Conservation (phyloP, 2,113 vertebrate species). For the Odocoileus hemionus region DNA sequence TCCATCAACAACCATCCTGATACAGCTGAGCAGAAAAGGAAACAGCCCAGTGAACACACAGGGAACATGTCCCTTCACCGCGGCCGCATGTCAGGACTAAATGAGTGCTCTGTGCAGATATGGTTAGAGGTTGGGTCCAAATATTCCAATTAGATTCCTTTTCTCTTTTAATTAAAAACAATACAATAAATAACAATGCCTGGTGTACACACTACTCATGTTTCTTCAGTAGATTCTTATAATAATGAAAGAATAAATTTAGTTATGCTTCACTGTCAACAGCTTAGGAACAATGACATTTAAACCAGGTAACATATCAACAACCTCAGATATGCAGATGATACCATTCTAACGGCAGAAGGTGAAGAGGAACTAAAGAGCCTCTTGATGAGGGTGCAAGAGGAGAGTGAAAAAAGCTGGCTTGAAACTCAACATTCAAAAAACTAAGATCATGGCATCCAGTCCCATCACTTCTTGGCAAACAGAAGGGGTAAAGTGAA, state of each 20-base stretch:
- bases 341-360: neutral
- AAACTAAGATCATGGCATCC: neutral
- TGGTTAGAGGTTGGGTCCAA: accelerated
- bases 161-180: neutral
- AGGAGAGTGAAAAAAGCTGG: neutral
- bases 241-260: neutral
- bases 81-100: neutral
- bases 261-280: neutral
- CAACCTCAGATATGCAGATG: neutral
- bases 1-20: accelerated
- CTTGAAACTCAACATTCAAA: neutral
- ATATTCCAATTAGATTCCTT: too few species aligned
- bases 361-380: neutral
- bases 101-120: accelerated
- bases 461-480: neutral
- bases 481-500: neutral
- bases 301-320: neutral
- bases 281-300: neutral
- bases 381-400: neutral
- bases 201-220: neutral
- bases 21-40: neutral
- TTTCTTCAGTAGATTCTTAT: neutral
- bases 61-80: accelerated
- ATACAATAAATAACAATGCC: too few species aligned
- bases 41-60: neutral